Evolutionary conservation across 2,888 invertebrate genomes (phyloP).

Genomic region (Cloeon dipterum): DNA sequence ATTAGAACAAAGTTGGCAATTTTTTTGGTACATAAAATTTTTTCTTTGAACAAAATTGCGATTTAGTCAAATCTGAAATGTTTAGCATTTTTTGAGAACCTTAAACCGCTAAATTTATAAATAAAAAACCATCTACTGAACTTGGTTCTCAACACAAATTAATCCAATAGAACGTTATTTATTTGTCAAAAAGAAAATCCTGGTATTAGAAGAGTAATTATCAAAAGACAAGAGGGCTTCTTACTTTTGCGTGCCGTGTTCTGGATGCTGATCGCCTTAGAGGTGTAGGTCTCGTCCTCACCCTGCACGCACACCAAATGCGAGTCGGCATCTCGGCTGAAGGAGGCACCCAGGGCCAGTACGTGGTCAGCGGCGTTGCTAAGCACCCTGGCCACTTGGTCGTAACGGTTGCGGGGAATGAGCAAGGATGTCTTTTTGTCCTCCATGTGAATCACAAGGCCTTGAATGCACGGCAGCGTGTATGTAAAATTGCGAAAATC

Average conservation of each 20-base stretch:
- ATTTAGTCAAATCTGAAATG: too few species aligned
- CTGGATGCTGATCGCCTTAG: slow-evolving; percentile 70
- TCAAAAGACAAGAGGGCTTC: slow-evolving; percentile 1
- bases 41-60: too few species aligned
- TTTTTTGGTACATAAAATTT: too few species aligned
- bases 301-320: slow-evolving; percentile 72
- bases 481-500: slow-evolving; percentile 69
- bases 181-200: too few species aligned
- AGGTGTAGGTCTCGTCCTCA: slow-evolving; percentile 44
- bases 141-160: too few species aligned
- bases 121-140: too few species aligned
- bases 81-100: too few species aligned
- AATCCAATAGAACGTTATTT: too few species aligned
- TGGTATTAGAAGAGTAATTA: too few species aligned
- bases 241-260: slow-evolving; percentile 53
- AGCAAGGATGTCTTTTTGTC: slow-evolving; percentile 52
- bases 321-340: slow-evolving; percentile 57
- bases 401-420: slow-evolving; percentile 50
- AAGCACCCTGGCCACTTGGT: slow-evolving; percentile 49
- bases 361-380: slow-evolving; percentile 66
- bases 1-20: too few species aligned
- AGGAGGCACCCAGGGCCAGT: slow-evolving; percentile 58
- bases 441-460: slow-evolving; percentile 60
- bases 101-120: too few species aligned
- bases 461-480: slow-evolving; percentile 49